Base-by-base conservation (phyloP, 2,113 vertebrate genomes). In the Varanus komodoensis region DNA sequence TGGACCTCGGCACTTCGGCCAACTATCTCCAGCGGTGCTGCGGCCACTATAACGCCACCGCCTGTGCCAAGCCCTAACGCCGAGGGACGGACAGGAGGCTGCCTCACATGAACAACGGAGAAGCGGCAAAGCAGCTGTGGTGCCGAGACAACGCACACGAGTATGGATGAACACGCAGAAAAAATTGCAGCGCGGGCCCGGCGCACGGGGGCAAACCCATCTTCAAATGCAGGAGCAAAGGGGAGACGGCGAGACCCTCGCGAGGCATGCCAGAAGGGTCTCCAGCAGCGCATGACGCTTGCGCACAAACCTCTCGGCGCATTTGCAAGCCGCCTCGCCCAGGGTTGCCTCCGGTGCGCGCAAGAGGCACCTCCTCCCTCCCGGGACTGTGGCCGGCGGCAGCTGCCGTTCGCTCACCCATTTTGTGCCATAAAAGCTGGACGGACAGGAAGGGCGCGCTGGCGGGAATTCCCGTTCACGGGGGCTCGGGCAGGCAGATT, bases 11-110 rank as follows among this genome's bases (percentile, higher is more conserved):
- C 0, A 0, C 44, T 44, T 71, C 75, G 3, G 1, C 0, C 0
- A 32, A 0, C 4, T 94, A 91, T 11, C 88, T 96, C 88, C 73
- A 0, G 0, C 93, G 91, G 87, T 98, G 97, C 95, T 98, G 97
- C 0, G 3, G 25, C 2, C 73, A 96, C 88, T 97, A 98, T 93
- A 97, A 96, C 82, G 90, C 94, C 92, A 94, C 96, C 0, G 5
- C 44, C 79, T 98, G 97, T 0, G 0, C 0, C 0, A 15, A 50
- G 9, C 85, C 69, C 73, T 0, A 52, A 85, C 4, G 54, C 44
- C 3, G 4, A 9, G 32, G 73, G 69, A 11, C 1, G 3, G 15
- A 27, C 5, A 8, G 8, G 23, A 71, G 2, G 6, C 1, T 21
- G 2, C 25, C 32, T 54, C 2, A 9, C 6, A 1, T 29, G 48